A percentile compares a stretch with the other conserved stretches of the same genome.
Conservation (phyloP, 2,888 invertebrate genomes). For the Leptinotarsa juncta region DNA sequence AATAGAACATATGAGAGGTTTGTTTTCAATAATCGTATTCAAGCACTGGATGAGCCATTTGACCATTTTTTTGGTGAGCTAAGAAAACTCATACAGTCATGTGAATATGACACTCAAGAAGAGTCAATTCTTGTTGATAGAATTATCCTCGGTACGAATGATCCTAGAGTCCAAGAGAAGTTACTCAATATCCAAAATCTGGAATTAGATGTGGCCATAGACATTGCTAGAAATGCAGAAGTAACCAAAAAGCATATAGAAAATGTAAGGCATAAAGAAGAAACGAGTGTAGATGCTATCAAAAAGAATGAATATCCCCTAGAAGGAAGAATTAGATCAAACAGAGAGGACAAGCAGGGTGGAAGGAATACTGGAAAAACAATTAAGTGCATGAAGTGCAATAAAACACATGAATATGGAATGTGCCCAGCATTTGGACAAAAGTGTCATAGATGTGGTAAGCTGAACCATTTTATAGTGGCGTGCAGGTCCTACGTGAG, state of each 20-base stretch:
- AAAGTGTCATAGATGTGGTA: conserved; percentile 22
- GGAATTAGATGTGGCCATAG: conserved; percentile 12
- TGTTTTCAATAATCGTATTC: conserved; percentile 22
- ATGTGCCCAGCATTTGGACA: conserved; percentile 22
- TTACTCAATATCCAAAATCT: conserved; percentile 5
- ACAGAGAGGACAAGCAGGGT: conserved; percentile 1
- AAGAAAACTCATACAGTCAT: conserved; percentile 26
- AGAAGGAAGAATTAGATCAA: conserved; percentile 1
- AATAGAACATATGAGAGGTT: conserved; percentile 29
- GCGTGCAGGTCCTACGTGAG: conserved; percentile 9
- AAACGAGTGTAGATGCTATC: neutral
- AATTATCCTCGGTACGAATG: conserved; percentile 27
- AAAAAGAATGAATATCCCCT: neutral
- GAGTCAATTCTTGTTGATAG: conserved; percentile 27
- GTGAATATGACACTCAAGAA: conserved; percentile 28
- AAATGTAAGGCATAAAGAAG: conserved; percentile 10
- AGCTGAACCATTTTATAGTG: conserved; percentile 21
- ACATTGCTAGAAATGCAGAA: conserved; percentile 26
- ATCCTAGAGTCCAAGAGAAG: conserved; percentile 2
- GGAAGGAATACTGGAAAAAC: neutral
- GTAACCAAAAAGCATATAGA: conserved; percentile 24
- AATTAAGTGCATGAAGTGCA: conserved; percentile 6
- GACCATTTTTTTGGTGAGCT: conserved; percentile 28
- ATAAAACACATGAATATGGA: conserved; percentile 7
- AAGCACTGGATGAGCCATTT: conserved; percentile 18